Percentiles rank a stretch among this genome's conserved stretches.
These are phyloP conservation scores for Rhogogaster chlorosoma DNA, from an alignment of 2,888 invertebrate genomes.

Conservation along the genomic window DNA sequence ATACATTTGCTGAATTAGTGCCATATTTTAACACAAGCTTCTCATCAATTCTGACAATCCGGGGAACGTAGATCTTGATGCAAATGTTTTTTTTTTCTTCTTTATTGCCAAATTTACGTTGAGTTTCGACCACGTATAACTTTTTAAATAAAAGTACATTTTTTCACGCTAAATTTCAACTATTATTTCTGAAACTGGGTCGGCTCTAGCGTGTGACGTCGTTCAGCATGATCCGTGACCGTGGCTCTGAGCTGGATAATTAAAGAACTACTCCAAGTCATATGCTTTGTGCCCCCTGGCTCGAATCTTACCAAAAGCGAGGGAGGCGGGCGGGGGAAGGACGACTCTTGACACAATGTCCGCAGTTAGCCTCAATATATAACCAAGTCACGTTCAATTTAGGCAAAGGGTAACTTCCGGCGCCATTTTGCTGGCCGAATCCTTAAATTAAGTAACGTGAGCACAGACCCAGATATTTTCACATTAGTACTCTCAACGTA, in stretches of 20 bases:
- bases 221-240: constrained; percentile 27
- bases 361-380: constrained; percentile 11
- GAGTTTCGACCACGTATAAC: neutral
- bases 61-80: neutral
- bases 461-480: neutral
- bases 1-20: neutral
- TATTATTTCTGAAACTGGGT: constrained; percentile 38
- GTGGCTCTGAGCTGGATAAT: constrained; percentile 47
- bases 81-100: neutral
- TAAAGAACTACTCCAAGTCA: constrained; percentile 37
- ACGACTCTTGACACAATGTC: constrained; percentile 24
- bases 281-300: neutral
- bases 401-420: neutral
- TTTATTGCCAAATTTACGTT: neutral
- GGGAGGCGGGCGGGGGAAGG: neutral
- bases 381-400: constrained; percentile 43
- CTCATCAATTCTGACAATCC: neutral
- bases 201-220: constrained; percentile 24
- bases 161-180: neutral
- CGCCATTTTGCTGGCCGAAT: neutral
- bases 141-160: neutral
- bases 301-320: constrained; percentile 28
- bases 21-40: neutral
- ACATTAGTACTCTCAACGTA: constrained; percentile 4
- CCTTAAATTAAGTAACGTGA: constrained; percentile 3